These are phyloP conservation scores for Zaprionus ghesquierei DNA, from an alignment of 1,140 invertebrate genomes.

Conservation along the genomic window DNA sequence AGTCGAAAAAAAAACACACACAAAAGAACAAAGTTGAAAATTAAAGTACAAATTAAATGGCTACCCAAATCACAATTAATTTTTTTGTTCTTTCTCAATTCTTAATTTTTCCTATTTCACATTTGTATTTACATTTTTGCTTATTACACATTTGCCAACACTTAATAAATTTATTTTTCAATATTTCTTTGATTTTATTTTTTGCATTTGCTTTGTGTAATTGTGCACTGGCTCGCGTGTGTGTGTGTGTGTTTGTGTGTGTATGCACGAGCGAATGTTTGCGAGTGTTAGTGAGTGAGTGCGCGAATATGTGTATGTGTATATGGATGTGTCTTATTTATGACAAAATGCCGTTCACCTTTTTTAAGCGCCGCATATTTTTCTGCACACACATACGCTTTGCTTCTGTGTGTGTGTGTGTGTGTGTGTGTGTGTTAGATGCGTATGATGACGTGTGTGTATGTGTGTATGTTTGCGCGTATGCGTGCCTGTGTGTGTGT, in stretches of 20 bases:
- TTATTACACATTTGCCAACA: constrained; percentile 11
- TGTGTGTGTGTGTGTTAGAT: constrained; percentile 12
- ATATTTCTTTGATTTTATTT: neutral
- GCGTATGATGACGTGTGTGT: constrained; percentile 19
- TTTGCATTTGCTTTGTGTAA: constrained; percentile 17
- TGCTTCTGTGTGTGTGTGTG: constrained; percentile 36
- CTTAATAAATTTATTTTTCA: constrained; percentile 5
- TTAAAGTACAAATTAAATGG: constrained; percentile 64
- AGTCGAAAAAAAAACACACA: constrained; percentile 25
- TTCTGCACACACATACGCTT: constrained; percentile 76
- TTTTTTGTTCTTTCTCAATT: neutral
- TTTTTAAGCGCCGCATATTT: constrained; percentile 80
- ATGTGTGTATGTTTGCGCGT: constrained; percentile 25
- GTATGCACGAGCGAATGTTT: neutral
- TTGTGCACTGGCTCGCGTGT: constrained; percentile 7
- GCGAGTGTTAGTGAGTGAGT: neutral
- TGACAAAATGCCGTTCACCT: constrained; percentile 78
- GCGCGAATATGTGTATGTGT: neutral
- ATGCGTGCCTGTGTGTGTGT: constrained; percentile 6
- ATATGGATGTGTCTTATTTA: constrained; percentile 29
- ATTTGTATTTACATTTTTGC: constrained; percentile 21
- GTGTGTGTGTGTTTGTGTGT: neutral
- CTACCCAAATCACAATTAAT: constrained; percentile 28
- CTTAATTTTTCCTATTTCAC: constrained; percentile 3
- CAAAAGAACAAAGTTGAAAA: constrained; percentile 51